phyloP scores from a whole-genome alignment of 2,888 invertebrate genomes.

The Ashinkailepas kermadecensis region DNA sequence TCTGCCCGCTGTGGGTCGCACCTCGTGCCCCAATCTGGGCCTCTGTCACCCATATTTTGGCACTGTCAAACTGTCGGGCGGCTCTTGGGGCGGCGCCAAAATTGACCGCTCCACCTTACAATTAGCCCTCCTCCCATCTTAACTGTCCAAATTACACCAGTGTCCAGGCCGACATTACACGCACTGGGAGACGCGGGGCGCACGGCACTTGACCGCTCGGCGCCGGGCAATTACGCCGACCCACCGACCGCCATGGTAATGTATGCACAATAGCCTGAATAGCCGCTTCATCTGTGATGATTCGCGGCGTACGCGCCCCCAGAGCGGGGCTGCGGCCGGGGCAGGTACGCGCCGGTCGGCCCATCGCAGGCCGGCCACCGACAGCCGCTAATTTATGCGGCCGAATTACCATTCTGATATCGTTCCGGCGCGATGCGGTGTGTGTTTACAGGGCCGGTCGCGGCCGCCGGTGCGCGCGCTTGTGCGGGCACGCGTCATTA shows the following conservation, averaged over 20 bases:
- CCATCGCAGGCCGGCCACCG: background rate
- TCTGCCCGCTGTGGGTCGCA: background rate
- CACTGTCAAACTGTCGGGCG: background rate
- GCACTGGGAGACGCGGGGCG: background rate
- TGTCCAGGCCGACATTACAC: constrained; percentile 16
- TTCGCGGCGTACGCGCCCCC: background rate
- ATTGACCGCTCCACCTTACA: background rate
- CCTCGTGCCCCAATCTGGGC: background rate
- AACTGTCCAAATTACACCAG: constrained; percentile 13
- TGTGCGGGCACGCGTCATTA: constrained; percentile 3
- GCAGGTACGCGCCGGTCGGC: background rate
- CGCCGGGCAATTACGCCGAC: no score
- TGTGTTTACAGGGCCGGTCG: constrained; percentile 11
- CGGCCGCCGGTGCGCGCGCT: background rate
- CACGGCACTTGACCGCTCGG: background rate
- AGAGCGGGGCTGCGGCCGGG: background rate
- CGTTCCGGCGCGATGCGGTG: background rate
- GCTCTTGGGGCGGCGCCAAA: background rate
- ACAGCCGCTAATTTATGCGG: background rate
- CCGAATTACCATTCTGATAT: constrained; percentile 4
- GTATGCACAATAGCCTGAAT: background rate
- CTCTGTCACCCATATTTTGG: background rate
- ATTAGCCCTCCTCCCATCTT: constrained; percentile 12
- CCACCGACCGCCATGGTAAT: background rate
- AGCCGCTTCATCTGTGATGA: no score